Conservation (phyloP, 2,888 invertebrate genomes). For the Limnephilus auricula region DNA sequence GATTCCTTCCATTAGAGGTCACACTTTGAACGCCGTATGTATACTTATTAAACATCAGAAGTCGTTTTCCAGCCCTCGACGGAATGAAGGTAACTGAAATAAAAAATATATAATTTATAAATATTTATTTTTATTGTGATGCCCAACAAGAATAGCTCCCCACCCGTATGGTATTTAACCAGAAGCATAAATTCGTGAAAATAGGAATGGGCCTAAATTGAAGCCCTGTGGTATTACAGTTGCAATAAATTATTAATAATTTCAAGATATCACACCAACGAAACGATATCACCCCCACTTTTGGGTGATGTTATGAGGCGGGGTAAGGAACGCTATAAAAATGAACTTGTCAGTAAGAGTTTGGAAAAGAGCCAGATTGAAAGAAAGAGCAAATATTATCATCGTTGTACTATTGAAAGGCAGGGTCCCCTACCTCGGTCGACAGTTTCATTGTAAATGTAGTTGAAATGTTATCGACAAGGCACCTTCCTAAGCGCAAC, state of each 20-base stretch:
- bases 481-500: too few species aligned
- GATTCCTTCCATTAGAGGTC: background rate
- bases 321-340: too few species aligned
- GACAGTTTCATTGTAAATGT: background rate
- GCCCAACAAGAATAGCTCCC: background rate
- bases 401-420: background rate
- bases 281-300: background rate
- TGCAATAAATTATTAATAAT: too few species aligned
- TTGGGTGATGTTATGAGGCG: too few species aligned
- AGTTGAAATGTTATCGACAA: too few species aligned
- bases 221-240: background rate
- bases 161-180: background rate
- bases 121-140: background rate
- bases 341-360: too few species aligned
- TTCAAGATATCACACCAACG: background rate
- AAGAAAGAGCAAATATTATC: too few species aligned
- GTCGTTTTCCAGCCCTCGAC: slow-evolving; percentile 15
- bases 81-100: slow-evolving; percentile 17
- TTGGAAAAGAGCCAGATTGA: too few species aligned
- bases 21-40: slow-evolving; percentile 21
- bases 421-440: background rate
- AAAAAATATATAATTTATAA: background rate
- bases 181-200: background rate
- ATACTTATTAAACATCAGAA: slow-evolving; percentile 9
- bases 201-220: background rate